phyloP scores from a whole-genome alignment of 2,888 invertebrate species.

The Lepidochitona cinerea region DNA sequence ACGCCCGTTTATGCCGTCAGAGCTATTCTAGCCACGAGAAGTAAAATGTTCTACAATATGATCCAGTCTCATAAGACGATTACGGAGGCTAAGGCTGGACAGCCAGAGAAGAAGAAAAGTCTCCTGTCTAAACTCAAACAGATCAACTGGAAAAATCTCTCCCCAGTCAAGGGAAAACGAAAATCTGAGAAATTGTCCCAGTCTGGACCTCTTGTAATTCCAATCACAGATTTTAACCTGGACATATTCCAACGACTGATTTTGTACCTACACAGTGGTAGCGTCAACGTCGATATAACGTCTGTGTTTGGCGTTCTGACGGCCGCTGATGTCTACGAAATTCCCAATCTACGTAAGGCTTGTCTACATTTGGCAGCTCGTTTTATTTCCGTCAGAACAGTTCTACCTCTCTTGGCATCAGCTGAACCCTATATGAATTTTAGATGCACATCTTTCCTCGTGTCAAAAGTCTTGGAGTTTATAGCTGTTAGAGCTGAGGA shows the following conservation, averaged over 20 bases:
- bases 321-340: background rate
- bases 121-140: background rate
- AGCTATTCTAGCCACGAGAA: slow-evolving; percentile 15
- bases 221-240: background rate
- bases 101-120: background rate
- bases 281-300: background rate
- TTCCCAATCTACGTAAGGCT: background rate
- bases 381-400: background rate
- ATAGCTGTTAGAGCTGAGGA: background rate
- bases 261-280: background rate
- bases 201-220: background rate
- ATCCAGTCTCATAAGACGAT: background rate
- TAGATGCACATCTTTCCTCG: background rate
- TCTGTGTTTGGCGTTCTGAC: background rate
- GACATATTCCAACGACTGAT: background rate
- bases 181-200: background rate
- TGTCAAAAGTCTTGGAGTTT: background rate
- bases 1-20: slow-evolving; percentile 5
- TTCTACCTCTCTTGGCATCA: background rate
- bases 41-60: background rate
- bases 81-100: background rate
- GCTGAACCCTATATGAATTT: background rate
- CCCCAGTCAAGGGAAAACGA: background rate
- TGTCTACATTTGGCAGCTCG: background rate
- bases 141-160: background rate